phyloP scores from a whole-genome alignment of 2,888 invertebrate genomes.

The Anthophora plumipes region DNA sequence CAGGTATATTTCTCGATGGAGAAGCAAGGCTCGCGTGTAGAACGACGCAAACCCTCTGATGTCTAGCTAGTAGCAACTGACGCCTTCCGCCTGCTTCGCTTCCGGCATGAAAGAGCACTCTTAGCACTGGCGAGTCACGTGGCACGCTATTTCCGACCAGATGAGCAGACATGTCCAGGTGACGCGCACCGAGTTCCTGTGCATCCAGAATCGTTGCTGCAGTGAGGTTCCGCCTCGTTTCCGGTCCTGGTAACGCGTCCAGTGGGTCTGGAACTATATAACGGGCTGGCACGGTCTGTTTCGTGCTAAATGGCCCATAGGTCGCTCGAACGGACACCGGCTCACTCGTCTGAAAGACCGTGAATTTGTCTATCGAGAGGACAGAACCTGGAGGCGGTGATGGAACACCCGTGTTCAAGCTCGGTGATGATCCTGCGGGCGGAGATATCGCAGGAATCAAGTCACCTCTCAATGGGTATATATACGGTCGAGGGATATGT shows the following conservation, averaged over 20 bases:
- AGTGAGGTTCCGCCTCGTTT: constrained; percentile 76
- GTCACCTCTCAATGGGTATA: constrained; percentile 83
- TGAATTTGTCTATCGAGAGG: constrained; percentile 94
- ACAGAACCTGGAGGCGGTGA: constrained; percentile 88
- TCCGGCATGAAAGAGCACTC: constrained; percentile 96
- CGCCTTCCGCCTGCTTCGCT: constrained; percentile 93
- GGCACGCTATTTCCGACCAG: constrained; percentile 94
- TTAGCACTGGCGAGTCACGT: constrained; percentile 94
- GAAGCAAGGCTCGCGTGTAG: constrained; percentile 89
- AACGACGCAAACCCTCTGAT: constrained; percentile 92
- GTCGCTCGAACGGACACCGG: constrained; percentile 96
- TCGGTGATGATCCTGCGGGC: constrained; percentile 56
- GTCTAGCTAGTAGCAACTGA: constrained; percentile 87
- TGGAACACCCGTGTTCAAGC: constrained; percentile 82
- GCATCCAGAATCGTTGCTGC: constrained; percentile 86
- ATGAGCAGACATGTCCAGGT: constrained; percentile 96
- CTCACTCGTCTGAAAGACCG: constrained; percentile 95
- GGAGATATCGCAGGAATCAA: constrained; percentile 62
- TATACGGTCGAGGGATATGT: constrained; percentile 91
- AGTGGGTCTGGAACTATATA: constrained; percentile 94
- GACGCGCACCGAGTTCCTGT: constrained; percentile 89
- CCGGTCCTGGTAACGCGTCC: constrained; percentile 86
- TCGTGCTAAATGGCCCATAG: constrained; percentile 97
- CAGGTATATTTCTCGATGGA: constrained; percentile 83
- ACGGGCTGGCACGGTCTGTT: constrained; percentile 96